Evolutionary conservation across 2,113 vertebrate species (phyloP).

Genomic region (Lepus americanus): DNA sequence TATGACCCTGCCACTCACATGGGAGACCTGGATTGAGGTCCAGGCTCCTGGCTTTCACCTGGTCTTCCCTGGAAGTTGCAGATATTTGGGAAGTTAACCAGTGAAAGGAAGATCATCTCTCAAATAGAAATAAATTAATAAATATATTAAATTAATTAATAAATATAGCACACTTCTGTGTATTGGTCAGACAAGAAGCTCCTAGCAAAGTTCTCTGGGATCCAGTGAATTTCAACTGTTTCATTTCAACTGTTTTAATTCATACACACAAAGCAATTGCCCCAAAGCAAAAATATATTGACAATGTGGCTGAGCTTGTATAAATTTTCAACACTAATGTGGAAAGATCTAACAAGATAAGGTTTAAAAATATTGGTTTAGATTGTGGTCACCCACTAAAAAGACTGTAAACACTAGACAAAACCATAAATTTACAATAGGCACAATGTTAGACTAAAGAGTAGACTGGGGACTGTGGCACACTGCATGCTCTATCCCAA

Average conservation of each 20-base stretch:
- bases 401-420: background rate
- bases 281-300: background rate
- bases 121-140: no score
- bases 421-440: background rate
- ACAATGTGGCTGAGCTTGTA: background rate
- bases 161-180: background rate
- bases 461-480: fast-evolving
- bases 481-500: background rate
- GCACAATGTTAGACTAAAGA: background rate
- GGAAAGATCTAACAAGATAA: background rate
- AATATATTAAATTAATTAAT: no score
- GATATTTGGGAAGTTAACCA: no score
- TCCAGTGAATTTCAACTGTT: conserved; percentile 6
- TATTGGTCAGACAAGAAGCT: background rate
- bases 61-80: no score
- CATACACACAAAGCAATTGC: background rate
- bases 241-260: conserved; percentile 45
- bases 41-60: no score
- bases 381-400: background rate
- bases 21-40: no score
- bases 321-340: background rate
- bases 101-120: no score
- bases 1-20: no score
- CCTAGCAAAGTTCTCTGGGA: background rate
- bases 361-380: background rate